Conservation (phyloP, 2,113 vertebrate genomes). For the Indri indri region DNA sequence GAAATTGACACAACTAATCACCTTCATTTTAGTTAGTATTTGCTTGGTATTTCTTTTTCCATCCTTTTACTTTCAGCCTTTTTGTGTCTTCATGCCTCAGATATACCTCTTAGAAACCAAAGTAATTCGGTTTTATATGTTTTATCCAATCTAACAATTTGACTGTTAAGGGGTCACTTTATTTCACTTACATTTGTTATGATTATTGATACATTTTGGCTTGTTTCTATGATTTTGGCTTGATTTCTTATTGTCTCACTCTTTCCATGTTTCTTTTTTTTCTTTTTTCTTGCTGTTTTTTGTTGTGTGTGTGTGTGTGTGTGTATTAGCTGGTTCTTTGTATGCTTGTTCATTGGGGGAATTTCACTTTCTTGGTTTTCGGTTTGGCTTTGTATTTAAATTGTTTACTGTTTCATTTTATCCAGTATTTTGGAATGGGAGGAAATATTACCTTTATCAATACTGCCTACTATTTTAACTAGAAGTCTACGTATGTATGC, state of each 20-base stretch:
- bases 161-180: neutral
- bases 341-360: neutral
- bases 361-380: neutral
- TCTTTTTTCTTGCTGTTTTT: neutral
- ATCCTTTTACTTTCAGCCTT: neutral
- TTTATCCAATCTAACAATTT: neutral
- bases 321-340: neutral
- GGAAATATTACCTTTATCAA: neutral
- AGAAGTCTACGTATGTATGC: neutral
- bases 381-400: neutral
- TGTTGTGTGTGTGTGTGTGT: neutral
- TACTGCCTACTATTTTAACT: neutral
- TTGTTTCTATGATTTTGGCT: neutral
- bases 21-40: neutral
- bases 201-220: neutral
- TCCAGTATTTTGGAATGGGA: neutral
- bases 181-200: neutral
- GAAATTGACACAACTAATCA: neutral
- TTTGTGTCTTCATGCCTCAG: neutral
- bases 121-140: neutral
- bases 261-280: neutral
- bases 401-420: neutral
- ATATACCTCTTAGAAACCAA: neutral
- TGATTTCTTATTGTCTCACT: neutral
- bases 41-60: neutral